Conservation (phyloP, 2,113 vertebrate genomes). For the Cettia cetti region DNA sequence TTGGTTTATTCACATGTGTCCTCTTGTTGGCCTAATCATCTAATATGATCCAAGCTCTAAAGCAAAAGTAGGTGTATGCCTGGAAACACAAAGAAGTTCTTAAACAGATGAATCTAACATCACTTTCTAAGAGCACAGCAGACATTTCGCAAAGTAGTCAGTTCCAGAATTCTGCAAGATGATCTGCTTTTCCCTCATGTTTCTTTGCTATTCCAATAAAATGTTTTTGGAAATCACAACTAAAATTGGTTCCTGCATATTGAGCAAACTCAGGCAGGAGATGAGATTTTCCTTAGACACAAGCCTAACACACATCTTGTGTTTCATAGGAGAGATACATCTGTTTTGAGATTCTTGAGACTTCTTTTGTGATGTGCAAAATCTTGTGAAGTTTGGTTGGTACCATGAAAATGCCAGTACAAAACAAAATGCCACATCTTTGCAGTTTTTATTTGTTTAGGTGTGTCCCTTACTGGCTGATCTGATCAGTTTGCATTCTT, state of each 20-base stretch:
- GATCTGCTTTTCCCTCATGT: not conserved
- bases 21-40: not conserved
- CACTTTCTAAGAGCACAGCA: not conserved
- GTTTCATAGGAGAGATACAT: not conserved
- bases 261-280: not conserved
- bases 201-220: not conserved
- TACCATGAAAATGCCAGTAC: not conserved
- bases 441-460: not conserved
- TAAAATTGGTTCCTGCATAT: not conserved
- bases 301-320: not conserved
- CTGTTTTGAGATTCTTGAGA: not conserved
- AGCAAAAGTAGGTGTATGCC: not conserved
- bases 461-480: not conserved
- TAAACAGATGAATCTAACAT: not conserved
- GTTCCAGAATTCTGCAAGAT: not conserved
- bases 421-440: not conserved
- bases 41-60: not conserved
- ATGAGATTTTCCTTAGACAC: not conserved
- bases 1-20: not conserved
- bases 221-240: not conserved
- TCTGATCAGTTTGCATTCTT: not conserved
- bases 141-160: not conserved
- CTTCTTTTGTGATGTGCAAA: not conserved
- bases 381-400: not conserved
- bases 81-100: not conserved